Conservation (phyloP, 2,113 vertebrate genomes). For the Brachyhypopomus gauderio region DNA sequence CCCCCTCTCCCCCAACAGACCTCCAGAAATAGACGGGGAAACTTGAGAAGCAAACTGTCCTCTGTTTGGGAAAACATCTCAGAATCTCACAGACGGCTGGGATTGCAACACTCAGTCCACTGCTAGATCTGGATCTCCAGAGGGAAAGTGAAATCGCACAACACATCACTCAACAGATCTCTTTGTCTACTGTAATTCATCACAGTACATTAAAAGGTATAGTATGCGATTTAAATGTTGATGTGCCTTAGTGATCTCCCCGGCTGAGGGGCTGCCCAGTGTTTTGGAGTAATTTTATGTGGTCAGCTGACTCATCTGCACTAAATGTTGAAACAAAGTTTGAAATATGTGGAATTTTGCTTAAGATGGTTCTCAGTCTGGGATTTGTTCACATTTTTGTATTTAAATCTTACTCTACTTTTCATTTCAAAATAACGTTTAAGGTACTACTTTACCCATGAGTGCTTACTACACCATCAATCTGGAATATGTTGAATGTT, state of each 20-base stretch:
- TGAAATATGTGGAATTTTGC: neutral
- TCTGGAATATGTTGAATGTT: too few relatives aligned
- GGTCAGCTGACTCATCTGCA: neutral
- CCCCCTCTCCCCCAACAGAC: neutral
- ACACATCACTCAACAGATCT: neutral
- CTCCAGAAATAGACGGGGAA: conserved; percentile 56
- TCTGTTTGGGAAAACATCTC: conserved; percentile 55
- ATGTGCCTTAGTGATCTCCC: neutral
- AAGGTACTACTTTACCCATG: too few relatives aligned
- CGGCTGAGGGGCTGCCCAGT: neutral
- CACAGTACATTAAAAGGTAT: conserved; percentile 27
- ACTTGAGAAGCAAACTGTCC: conserved; percentile 51
- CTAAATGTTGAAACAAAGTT: neutral
- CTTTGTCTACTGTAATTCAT: conserved; percentile 4
- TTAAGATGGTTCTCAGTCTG: too few relatives aligned
- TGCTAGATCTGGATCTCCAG: conserved; percentile 34
- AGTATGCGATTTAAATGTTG: neutral
- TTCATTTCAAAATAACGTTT: too few relatives aligned
- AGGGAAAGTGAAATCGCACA: neutral
- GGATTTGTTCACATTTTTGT: too few relatives aligned
- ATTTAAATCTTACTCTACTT: too few relatives aligned
- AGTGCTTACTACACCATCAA: too few relatives aligned
- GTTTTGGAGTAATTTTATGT: neutral
- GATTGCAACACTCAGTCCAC: conserved; percentile 66
- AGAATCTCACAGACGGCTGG: conserved; percentile 34